phyloP scores from a whole-genome alignment of 2,888 invertebrate species.

The Charanyca ferruginea region DNA sequence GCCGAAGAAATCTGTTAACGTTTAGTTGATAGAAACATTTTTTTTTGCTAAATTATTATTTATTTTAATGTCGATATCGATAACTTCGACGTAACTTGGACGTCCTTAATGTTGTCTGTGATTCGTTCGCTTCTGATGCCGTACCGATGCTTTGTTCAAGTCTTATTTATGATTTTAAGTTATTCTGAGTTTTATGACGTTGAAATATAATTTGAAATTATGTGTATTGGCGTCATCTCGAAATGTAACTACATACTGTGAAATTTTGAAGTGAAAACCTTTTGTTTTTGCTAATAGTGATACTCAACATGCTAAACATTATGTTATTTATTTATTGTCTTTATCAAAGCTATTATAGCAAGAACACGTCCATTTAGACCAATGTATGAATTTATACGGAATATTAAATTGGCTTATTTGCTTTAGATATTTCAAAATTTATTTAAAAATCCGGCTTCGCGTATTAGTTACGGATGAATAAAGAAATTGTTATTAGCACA shows the following conservation, averaged over 20 bases:
- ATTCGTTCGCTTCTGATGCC: conserved; percentile 16
- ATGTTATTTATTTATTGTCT: conserved; percentile 18
- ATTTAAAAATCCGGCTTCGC: conserved; percentile 1
- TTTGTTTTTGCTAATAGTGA: background rate
- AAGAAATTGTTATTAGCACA: conserved; percentile 43
- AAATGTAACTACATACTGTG: background rate
- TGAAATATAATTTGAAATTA: background rate
- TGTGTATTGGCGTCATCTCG: conserved; percentile 2
- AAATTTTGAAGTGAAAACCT: background rate
- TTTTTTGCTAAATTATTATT: conserved; percentile 10
- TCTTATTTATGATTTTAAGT: conserved; percentile 10
- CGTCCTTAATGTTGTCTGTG: conserved; percentile 10
- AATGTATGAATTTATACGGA: conserved; percentile 33
- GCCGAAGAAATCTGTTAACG: conserved; percentile 80
- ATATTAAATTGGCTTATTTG: conserved; percentile 8
- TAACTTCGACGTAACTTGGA: background rate
- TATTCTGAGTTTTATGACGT: conserved; percentile 12
- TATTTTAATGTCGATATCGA: conserved; percentile 14
- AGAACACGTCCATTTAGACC: conserved; percentile 45
- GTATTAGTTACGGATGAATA: conserved; percentile 8
- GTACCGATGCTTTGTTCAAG: conserved; percentile 12
- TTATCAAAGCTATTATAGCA: background rate
- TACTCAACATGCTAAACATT: background rate
- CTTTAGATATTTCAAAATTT: conserved; percentile 15
- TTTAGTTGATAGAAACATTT: conserved; percentile 57